phyloP scores from a whole-genome alignment of 2,888 invertebrate species.

The Odontocolon sp. region DNA sequence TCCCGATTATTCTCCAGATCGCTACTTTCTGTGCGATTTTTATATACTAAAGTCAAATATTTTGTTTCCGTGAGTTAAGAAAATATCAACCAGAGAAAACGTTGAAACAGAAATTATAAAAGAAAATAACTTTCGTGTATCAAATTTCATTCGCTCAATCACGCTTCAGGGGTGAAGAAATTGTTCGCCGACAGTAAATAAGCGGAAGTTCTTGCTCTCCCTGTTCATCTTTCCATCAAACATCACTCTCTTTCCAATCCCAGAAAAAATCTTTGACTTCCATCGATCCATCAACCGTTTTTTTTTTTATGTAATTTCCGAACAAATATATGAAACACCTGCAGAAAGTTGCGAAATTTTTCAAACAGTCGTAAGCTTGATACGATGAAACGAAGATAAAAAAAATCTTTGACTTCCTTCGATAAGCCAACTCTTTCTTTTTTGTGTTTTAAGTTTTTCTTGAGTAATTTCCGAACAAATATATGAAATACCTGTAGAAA shows the following conservation, averaged over 20 bases:
- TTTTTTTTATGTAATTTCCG: not conserved
- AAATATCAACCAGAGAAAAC: too few species aligned
- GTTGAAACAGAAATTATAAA: too few species aligned
- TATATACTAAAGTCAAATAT: slow-evolving; percentile 6
- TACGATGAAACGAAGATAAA: too few species aligned
- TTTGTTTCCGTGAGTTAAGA: not conserved
- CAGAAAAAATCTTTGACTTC: not conserved
- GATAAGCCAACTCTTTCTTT: not conserved
- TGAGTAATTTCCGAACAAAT: not conserved
- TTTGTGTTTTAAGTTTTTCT: too few species aligned
- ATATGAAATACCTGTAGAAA: not conserved
- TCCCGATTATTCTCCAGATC: too few species aligned
- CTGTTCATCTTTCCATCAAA: slow-evolving; percentile 6
- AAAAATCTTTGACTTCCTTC: not conserved
- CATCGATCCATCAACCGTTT: not conserved
- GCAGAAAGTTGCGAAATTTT: not conserved
- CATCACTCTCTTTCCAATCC: slow-evolving; percentile 15
- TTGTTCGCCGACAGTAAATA: slow-evolving; percentile 30
- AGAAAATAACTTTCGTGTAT: too few species aligned
- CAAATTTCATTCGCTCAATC: too few species aligned
- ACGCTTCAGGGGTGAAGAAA: slow-evolving; percentile 15
- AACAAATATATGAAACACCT: not conserved
- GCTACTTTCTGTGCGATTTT: too few species aligned
- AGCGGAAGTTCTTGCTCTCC: slow-evolving; percentile 25
- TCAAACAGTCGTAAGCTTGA: not conserved